phyloP scores from a whole-genome alignment of 2,797 vertebrate species.

The Smutsia temminckii region DNA sequence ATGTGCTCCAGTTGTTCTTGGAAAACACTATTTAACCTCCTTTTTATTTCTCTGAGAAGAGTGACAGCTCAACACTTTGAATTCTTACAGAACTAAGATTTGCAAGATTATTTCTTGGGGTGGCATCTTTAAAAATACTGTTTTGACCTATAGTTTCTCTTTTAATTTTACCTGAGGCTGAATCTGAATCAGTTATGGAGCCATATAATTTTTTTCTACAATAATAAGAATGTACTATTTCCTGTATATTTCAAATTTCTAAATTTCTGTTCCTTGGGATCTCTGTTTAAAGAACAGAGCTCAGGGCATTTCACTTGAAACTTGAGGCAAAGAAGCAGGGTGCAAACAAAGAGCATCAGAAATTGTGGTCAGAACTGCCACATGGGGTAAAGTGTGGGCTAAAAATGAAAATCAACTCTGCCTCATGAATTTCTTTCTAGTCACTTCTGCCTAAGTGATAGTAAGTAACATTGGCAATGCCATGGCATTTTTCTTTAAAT shows the following conservation, averaged over 20 bases:
- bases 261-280: background rate
- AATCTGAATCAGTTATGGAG: background rate
- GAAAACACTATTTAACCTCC: background rate
- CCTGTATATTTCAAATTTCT: background rate
- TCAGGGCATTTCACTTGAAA: background rate
- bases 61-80: background rate
- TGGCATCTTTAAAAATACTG: background rate
- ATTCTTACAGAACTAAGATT: conserved; percentile 11
- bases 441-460: background rate
- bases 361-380: background rate
- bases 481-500: background rate
- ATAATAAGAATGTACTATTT: background rate
- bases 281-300: background rate
- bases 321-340: background rate
- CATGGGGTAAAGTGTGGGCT: background rate
- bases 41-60: background rate
- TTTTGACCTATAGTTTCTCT: background rate
- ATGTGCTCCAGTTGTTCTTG: background rate
- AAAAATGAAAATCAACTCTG: background rate
- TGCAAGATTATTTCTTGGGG: conserved; percentile 5
- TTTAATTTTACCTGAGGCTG: background rate
- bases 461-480: background rate
- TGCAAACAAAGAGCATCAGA: background rate
- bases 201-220: background rate
- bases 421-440: background rate